Conservation (phyloP, 2,797 vertebrate genomes). For the Dendrocincla fuliginosa region DNA sequence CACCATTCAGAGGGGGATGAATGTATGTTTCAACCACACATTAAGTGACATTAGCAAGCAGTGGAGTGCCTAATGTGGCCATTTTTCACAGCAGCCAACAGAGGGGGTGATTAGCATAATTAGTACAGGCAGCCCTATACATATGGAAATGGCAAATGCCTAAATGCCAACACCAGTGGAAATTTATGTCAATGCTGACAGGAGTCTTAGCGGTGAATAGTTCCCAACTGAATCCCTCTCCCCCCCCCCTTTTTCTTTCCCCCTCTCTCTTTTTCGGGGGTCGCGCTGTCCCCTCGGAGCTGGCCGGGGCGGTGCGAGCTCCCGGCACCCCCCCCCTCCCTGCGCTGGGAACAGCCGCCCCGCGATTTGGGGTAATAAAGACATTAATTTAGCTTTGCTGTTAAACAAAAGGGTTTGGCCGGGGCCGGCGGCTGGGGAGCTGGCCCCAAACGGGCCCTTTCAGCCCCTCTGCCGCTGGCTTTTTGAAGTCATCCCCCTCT, state of each 20-base stretch:
- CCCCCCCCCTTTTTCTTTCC: neutral
- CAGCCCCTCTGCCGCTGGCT: conserved; percentile 6
- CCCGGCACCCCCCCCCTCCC: neutral
- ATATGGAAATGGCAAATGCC: conserved; percentile 95
- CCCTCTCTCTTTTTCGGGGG: conserved; percentile 45
- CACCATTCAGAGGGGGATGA: conserved; percentile 91
- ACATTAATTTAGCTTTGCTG: conserved; percentile 64
- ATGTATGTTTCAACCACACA: conserved; percentile 97
- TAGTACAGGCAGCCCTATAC: conserved; percentile 95
- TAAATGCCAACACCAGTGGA: conserved; percentile 93
- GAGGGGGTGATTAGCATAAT: conserved; percentile 97
- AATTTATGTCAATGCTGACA: conserved; percentile 94
- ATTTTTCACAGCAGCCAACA: conserved; percentile 96
- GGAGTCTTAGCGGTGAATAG: conserved; percentile 90
- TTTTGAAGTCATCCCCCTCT: conserved; percentile 54
- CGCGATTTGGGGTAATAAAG: conserved; percentile 68
- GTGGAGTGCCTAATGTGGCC: conserved; percentile 96
- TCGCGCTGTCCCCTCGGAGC: conserved; percentile 49
- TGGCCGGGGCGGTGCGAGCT: conserved; percentile 26
- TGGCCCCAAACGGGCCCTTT: conserved; percentile 49
- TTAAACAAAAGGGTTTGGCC: conserved; percentile 65
- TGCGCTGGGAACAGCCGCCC: conserved; percentile 47
- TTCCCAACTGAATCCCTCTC: conserved; percentile 82
- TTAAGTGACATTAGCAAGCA: conserved; percentile 96
- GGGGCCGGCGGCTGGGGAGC: conserved; percentile 1